Evolutionary conservation across 2,888 invertebrate species (phyloP).

Genomic region (Hyposoter dolosus): DNA sequence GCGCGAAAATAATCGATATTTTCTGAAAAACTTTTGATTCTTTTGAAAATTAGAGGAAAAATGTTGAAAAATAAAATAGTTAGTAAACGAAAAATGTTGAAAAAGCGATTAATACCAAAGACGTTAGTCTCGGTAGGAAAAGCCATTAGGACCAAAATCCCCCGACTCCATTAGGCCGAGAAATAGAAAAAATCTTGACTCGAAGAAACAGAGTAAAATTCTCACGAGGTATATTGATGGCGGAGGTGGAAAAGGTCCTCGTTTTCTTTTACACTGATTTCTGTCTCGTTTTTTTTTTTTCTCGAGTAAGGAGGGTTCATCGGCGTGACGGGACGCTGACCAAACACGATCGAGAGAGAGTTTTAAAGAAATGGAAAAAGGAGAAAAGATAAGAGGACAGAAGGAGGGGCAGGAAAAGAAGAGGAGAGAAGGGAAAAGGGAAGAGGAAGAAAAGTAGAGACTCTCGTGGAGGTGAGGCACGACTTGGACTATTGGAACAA

Average conservation of each 20-base stretch:
- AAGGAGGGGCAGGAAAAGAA: conserved; percentile 2
- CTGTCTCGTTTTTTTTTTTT: background rate
- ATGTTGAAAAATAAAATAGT: too few relatives aligned
- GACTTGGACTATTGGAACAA: conserved; percentile 46
- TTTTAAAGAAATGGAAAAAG: conserved; percentile 4
- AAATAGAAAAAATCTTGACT: conserved; percentile 11
- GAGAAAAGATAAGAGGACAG: background rate
- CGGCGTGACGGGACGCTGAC: conserved; percentile 56
- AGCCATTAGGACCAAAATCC: background rate
- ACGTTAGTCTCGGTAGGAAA: background rate
- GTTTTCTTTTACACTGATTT: background rate
- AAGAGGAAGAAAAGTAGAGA: conserved; percentile 29
- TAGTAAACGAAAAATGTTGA: too few relatives aligned
- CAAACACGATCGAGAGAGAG: conserved; percentile 32
- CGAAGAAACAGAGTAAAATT: background rate
- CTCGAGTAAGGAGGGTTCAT: conserved; percentile 31
- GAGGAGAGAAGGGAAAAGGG: background rate
- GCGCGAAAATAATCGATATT: too few relatives aligned
- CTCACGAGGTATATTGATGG: background rate
- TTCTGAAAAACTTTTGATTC: background rate
- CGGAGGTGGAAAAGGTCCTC: conserved; percentile 2
- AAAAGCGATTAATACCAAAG: too few relatives aligned
- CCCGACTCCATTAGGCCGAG: too few relatives aligned
- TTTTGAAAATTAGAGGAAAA: background rate
- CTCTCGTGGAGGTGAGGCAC: conserved; percentile 8